Evolutionary conservation across 2,113 vertebrate genomes (phyloP).

Genomic region (Morphnarchus princeps): DNA sequence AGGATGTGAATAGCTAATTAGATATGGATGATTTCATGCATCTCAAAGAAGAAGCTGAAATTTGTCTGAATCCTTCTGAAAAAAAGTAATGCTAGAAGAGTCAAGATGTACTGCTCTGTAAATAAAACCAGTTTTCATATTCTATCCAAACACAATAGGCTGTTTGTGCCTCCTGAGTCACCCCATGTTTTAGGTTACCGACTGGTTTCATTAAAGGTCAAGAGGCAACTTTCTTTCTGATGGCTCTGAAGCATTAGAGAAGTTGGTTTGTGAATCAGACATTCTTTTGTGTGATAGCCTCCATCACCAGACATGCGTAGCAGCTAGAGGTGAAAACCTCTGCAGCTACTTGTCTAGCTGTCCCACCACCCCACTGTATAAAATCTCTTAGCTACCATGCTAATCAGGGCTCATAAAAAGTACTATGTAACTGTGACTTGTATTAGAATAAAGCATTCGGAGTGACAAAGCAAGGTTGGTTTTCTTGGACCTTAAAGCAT

Average conservation of each 20-base stretch:
- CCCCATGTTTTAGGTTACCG: not conserved
- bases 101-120: not conserved
- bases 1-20: constrained; percentile 41
- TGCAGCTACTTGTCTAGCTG: not conserved
- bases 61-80: not conserved
- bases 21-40: constrained; percentile 23
- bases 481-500: not conserved
- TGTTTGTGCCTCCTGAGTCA: not conserved
- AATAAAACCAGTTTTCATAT: not conserved
- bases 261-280: not conserved
- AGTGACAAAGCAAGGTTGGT: not conserved
- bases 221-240: not conserved
- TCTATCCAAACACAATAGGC: not conserved
- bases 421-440: not conserved
- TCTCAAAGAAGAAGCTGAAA: not conserved
- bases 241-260: not conserved
- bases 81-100: not conserved
- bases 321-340: not conserved
- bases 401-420: not conserved
- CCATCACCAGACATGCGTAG: not conserved
- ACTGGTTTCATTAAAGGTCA: not conserved
- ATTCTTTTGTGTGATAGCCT: not conserved
- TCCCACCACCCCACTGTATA: not conserved
- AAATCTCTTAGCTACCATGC: not conserved
- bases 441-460: not conserved